A percentile compares a stretch with the other conserved stretches of the same genome.
These are phyloP conservation scores for Cantharis flavilabris DNA, from an alignment of 2,888 invertebrate genomes.

Conservation along the genomic window DNA sequence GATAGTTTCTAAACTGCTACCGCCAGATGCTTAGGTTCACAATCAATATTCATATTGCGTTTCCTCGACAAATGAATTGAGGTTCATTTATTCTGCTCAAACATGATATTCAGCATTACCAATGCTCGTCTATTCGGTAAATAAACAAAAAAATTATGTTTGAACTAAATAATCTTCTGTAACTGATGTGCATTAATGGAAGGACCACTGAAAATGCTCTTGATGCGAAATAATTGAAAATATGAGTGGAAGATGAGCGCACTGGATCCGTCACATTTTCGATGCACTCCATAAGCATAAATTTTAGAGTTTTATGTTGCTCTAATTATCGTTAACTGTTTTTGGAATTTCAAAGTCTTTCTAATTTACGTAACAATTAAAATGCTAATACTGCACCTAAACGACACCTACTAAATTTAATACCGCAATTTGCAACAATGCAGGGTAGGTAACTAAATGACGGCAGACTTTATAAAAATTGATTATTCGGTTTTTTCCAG, in stretches of 20 bases:
- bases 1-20: conserved; percentile 27
- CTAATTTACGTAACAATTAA: background rate
- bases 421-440: background rate
- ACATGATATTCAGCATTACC: conserved; percentile 30
- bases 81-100: conserved; percentile 38
- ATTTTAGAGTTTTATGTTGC: background rate
- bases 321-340: background rate
- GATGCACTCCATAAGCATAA: background rate
- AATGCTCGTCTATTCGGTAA: background rate
- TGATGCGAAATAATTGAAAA: background rate
- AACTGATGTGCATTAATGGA: background rate
- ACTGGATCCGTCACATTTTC: background rate
- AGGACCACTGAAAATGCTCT: background rate
- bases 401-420: background rate
- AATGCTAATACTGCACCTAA: background rate
- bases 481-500: background rate
- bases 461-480: background rate
- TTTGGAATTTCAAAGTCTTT: background rate
- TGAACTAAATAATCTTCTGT: background rate
- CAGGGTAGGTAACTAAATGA: background rate
- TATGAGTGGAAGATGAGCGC: background rate
- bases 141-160: background rate
- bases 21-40: conserved; percentile 32
- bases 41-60: conserved; percentile 42
- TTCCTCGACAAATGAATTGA: conserved; percentile 38